A percentile compares a stretch with the other conserved stretches of the same genome.
phyloP scores from a whole-genome alignment of 2,113 vertebrate genomes.

The Myiopsitta monachus region DNA sequence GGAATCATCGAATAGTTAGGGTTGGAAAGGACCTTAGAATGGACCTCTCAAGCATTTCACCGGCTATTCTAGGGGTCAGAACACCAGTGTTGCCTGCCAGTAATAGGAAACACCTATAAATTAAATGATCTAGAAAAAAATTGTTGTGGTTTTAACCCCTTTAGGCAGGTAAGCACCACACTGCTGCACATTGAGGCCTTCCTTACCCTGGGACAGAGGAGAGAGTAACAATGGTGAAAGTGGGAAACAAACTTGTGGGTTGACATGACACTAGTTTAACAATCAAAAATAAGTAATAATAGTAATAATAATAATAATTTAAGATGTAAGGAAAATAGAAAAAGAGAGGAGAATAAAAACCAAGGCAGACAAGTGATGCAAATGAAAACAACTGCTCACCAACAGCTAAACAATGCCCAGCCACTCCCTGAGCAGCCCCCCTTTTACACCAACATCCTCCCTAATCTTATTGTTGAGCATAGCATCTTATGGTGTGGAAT shows the following conservation, averaged over 20 bases:
- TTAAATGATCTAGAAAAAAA: background rate
- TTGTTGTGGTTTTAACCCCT: background rate
- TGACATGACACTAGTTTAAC: background rate
- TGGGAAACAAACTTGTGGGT: background rate
- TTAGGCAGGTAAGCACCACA: background rate
- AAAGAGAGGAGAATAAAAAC: background rate
- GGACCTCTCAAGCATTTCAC: background rate
- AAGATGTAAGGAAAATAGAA: background rate
- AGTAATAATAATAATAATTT: background rate
- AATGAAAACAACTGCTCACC: background rate
- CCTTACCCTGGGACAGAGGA: fast-evolving
- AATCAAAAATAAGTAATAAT: background rate
- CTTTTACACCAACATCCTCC: fast-evolving
- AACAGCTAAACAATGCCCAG: fast-evolving
- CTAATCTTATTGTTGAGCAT: background rate
- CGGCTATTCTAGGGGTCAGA: background rate
- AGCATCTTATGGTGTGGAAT: fast-evolving
- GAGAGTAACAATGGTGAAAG: background rate
- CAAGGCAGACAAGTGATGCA: background rate
- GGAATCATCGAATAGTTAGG: background rate
- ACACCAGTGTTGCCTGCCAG: background rate
- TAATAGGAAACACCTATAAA: background rate
- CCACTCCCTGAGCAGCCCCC: fast-evolving
- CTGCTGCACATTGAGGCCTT: background rate
- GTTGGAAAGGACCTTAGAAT: no score